phyloP scores from a whole-genome alignment of 2,888 invertebrate species.

The Enchytraeus crypticus region DNA sequence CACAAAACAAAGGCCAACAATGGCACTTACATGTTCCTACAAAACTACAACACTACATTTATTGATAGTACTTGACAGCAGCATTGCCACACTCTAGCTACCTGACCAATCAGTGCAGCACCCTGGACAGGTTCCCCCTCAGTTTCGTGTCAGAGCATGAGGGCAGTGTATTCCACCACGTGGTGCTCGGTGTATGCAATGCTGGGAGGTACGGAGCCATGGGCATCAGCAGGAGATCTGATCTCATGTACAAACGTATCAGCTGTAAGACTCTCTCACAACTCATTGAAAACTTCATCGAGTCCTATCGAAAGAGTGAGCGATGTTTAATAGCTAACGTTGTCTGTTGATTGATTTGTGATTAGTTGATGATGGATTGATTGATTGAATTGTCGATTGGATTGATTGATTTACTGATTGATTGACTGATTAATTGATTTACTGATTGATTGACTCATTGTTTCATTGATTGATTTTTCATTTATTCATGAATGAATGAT shows the following conservation, averaged over 20 bases:
- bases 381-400: no score
- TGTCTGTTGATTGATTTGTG: neutral
- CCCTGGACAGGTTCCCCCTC: conserved; percentile 47
- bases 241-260: conserved; percentile 49
- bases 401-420: no score
- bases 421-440: no score
- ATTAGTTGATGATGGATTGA: no score
- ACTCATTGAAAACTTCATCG: conserved; percentile 41
- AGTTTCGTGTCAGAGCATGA: conserved; percentile 47
- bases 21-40: no score
- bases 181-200: conserved; percentile 47
- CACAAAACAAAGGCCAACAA: no score
- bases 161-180: conserved; percentile 44
- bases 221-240: conserved; percentile 47
- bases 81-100: conserved; percentile 37
- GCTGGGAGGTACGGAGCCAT: conserved; percentile 46
- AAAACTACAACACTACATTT: neutral
- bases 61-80: neutral
- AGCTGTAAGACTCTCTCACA: conserved; percentile 44
- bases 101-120: conserved; percentile 45
- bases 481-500: no score
- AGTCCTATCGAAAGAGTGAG: conserved; percentile 44
- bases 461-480: no score
- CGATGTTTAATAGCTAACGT: conserved; percentile 4
- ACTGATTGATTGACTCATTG: no score